Percentiles rank a stretch among this genome's conserved stretches.
Evolutionary conservation across 2,113 vertebrate genomes (phyloP).

Genomic region (Syngnathoides biaculeatus): DNA sequence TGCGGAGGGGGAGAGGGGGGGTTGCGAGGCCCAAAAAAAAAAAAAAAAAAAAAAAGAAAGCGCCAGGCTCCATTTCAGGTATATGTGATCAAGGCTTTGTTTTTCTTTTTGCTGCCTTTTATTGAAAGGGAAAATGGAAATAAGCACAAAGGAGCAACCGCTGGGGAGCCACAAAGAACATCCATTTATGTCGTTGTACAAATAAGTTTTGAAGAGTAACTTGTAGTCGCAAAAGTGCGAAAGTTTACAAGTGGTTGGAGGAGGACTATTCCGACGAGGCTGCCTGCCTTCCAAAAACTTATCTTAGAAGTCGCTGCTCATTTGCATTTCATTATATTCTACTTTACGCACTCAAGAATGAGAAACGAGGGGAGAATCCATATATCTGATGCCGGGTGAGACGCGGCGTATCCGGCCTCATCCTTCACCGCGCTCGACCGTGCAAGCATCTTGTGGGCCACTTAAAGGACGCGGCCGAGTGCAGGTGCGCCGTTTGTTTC

Average conservation of each 20-base stretch:
- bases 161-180: conserved; percentile 7
- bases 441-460: neutral
- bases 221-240: conserved; percentile 13
- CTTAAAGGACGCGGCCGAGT: neutral
- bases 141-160: conserved; percentile 22
- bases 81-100: conserved; percentile 22
- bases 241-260: conserved; percentile 19
- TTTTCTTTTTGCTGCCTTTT: neutral
- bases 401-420: neutral
- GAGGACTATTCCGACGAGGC: conserved; percentile 3
- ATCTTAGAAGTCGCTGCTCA: neutral
- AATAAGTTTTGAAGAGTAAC: conserved; percentile 32
- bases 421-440: neutral
- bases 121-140: conserved; percentile 1
- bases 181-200: conserved; percentile 19
- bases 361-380: neutral
- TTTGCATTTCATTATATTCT: conserved; percentile 6
- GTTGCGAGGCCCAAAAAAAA: conserved; percentile 13
- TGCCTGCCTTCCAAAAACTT: neutral
- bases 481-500: neutral
- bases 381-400: neutral
- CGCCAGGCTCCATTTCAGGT: neutral
- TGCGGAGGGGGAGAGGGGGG: conserved; percentile 41
- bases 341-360: neutral
- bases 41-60: too few species aligned